Conservation (phyloP, 2,888 invertebrate species). For the Pandemis corylana region DNA sequence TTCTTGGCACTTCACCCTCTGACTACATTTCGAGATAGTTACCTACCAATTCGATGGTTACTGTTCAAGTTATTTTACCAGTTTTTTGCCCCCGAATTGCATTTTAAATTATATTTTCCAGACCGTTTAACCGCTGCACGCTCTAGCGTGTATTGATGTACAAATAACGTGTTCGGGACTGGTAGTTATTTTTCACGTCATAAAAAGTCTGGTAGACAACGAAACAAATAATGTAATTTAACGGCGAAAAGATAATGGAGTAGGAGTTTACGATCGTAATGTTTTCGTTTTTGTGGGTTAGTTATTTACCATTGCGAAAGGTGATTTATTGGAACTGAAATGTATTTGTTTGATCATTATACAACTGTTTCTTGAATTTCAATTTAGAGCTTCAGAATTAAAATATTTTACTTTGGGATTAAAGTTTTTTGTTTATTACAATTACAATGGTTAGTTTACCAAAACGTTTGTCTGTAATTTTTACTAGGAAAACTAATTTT, state of each 20-base stretch:
- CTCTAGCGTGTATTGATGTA: constrained; percentile 16
- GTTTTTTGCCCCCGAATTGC: not conserved
- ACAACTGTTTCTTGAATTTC: too few relatives aligned
- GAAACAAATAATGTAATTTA: constrained; percentile 20
- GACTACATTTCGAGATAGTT: too few relatives aligned
- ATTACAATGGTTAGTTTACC: too few relatives aligned
- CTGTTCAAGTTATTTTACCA: not conserved
- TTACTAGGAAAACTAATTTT: too few relatives aligned
- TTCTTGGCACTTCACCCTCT: too few relatives aligned
- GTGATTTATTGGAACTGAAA: constrained; percentile 5
- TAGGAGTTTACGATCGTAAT: constrained; percentile 2
- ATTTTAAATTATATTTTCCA: constrained; percentile 15
- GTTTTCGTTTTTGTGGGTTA: constrained; percentile 3
- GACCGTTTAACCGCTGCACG: constrained; percentile 12
- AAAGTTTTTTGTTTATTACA: too few relatives aligned
- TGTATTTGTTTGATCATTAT: not conserved
- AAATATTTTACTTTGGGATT: too few relatives aligned
- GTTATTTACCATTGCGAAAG: not conserved
- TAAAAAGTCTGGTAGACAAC: constrained; percentile 16
- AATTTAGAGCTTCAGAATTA: too few relatives aligned
- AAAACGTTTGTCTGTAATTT: too few relatives aligned
- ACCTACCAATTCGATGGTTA: too few relatives aligned
- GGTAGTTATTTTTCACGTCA: constrained; percentile 28
- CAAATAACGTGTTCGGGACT: constrained; percentile 17
- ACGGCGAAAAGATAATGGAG: constrained; percentile 24